Evolutionary conservation across 1,140 invertebrate species (phyloP), one percentile per base, ranked within the genome.

Genomic region (Bombus polaris): DNA sequence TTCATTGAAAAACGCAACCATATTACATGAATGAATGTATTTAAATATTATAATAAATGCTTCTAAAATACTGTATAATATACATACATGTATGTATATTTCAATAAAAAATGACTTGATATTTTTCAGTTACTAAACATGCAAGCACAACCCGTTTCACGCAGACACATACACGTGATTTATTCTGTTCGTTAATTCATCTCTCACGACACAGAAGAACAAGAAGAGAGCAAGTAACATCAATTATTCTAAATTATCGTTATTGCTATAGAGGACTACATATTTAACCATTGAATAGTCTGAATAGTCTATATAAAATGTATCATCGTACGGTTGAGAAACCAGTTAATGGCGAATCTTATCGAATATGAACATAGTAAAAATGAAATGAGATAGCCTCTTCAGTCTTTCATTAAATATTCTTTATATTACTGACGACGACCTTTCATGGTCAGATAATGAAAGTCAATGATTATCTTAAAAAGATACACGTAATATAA

Each of bases 361-460:
- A 44, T 71, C 44, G 18, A 70, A 72, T 53, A 39, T 25, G 37
- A 81, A 70, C 18, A 53, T 22, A 28, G 18, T 25, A 66, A 73
- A 62, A 70, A 39, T 79, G 9, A 79, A 72, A 47, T 59, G 22
- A 79, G 62, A 72, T 79, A 80, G 83, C 76, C 75, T 85, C 68
- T 85, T 85, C 83, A 85, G 76, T 85, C 83, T 85, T 83, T 22
- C 3, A 35, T 83, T 57, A 37, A 77, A 83, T 70, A 77, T 37
- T 70, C 28, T 70, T 78, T 53, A 39, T 77, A 12, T 47, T 35
- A 76, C 35, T 81, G 37, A 80, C 39, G 37, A 22, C 32, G n/a
- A 12, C 42, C 12, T 65, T 42, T 75, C n/a, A 66, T 32, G 18
- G 12, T 68, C 44, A 42, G 18, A 78, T 42, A 37, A 37, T 12